These are phyloP conservation scores for Triplophysa siluroides DNA, from an alignment of 2,113 vertebrate species.

Conservation along the genomic window DNA sequence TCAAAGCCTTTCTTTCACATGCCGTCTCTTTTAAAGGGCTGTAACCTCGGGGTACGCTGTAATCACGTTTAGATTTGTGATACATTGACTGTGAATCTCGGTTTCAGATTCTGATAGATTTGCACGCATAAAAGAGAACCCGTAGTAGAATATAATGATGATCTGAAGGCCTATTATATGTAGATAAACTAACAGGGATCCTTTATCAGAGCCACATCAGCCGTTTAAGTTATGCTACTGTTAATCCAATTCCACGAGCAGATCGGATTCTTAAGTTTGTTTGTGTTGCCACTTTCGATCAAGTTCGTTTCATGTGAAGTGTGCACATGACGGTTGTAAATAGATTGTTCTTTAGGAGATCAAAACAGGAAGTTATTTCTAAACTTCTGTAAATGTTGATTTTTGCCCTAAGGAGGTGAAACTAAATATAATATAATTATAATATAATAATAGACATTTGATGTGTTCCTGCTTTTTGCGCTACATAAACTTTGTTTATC, in stretches of 20 bases:
- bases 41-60: slow-evolving; percentile 15
- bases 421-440: no score
- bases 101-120: slow-evolving; percentile 70
- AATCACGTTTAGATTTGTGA: background rate
- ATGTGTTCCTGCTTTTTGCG: no score
- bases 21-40: background rate
- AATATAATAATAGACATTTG: no score
- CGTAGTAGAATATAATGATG: slow-evolving; percentile 71
- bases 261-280: slow-evolving; percentile 1
- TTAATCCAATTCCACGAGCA: slow-evolving; percentile 71
- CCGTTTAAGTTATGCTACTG: slow-evolving; percentile 68
- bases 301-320: background rate
- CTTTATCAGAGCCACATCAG: slow-evolving; percentile 78
- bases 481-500: no score
- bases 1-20: background rate
- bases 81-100: slow-evolving; percentile 52
- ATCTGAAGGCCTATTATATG: slow-evolving; percentile 68
- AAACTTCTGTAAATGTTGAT: no score
- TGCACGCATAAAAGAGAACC: slow-evolving; percentile 69
- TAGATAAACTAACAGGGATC: slow-evolving; percentile 75
- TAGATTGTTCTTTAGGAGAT: no score
- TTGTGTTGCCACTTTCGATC: background rate
- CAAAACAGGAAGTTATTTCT: no score
- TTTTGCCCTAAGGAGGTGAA: no score
- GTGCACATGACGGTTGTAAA: no score